These are phyloP conservation scores for Alsophila aescularia DNA, from an alignment of 2,888 invertebrate species.

Conservation along the genomic window DNA sequence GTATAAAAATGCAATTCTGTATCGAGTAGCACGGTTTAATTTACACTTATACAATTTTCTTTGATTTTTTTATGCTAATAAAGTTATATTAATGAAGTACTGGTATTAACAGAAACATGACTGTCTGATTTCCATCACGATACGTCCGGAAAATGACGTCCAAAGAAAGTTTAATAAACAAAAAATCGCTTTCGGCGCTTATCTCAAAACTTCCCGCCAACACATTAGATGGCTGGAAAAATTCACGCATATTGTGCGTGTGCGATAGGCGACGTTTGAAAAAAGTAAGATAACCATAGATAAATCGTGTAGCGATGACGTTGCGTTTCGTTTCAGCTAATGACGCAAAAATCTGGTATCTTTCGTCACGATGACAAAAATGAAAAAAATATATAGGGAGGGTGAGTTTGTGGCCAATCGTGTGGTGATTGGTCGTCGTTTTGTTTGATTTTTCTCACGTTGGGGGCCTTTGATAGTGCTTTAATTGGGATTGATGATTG, in stretches of 20 bases:
- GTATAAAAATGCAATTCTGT: too few species aligned
- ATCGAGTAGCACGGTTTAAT: too few species aligned
- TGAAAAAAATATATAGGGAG: slow-evolving; percentile 55
- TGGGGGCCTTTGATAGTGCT: slow-evolving; percentile 61
- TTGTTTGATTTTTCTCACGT: slow-evolving; percentile 80
- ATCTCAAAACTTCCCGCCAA: slow-evolving; percentile 76
- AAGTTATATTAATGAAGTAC: neutral
- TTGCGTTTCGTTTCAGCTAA: slow-evolving; percentile 66
- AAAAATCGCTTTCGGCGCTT: slow-evolving; percentile 72
- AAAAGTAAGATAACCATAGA: slow-evolving; percentile 78
- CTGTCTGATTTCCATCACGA: slow-evolving; percentile 16
- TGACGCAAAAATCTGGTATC: slow-evolving; percentile 78
- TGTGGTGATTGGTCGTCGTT: slow-evolving; percentile 64
- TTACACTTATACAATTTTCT: too few species aligned
- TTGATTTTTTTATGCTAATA: neutral
- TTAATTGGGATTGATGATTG: slow-evolving; percentile 82
- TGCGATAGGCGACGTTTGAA: slow-evolving; percentile 65
- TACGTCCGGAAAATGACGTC: slow-evolving; percentile 12
- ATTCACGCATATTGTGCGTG: slow-evolving; percentile 78
- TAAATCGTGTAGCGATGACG: slow-evolving; percentile 79
- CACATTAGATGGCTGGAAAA: slow-evolving; percentile 75
- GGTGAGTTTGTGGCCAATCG: slow-evolving; percentile 62
- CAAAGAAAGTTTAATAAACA: slow-evolving; percentile 41
- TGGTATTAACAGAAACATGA: slow-evolving; percentile 13
- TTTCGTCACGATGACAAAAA: slow-evolving; percentile 67